Evolutionary conservation across 1,140 invertebrate species (phyloP), one percentile per base, ranked within the genome.

Genomic region (Drosophila equinoxialis): DNA sequence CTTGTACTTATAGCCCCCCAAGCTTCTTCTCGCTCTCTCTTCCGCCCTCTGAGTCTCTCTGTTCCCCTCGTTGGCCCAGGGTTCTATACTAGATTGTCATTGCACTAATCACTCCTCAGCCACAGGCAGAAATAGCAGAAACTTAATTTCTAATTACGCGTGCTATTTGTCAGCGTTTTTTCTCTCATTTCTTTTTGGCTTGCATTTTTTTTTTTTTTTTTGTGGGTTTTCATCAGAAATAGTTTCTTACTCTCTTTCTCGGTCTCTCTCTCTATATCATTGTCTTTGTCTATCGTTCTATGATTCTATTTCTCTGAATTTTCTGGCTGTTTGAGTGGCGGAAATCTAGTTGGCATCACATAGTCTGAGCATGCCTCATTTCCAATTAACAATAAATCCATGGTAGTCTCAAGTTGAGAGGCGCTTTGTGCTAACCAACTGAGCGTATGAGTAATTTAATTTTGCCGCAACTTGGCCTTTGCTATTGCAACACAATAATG

Each of bases 351-450:
- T 77, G 68, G 79, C 82, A 86, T 86, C 82, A 86, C 82, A 86
- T 77, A 86, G 83, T 86, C 83, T 62, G 68, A 72, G 83, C 83
- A 86, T 86, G 83, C 83, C 83, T 86, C 83, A 86, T 86, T 86
- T 86, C 83, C 83, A 86, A 86, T 86, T 86, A 86, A 86, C 83
- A 86, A 86, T 86, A 86, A 86, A 86, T 86, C 83, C 84, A 77
- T 71, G 81, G 82, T 79, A 82, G 79, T 72, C 76, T 77, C 58
- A 39, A 70, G 65, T 61, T 59, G 48, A 65, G 65, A 51, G 48
- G 35, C 63, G 63, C 48, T 48, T 64, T 61, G 37, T 51, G 73
- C 58, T 86, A 75, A 68, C 84, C 83, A 87, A 86, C 83, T 83
- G 79, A 79, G 83, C 83, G 83, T 89, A 86, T 86, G 83, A 86